Base-by-base conservation (phyloP, 1,140 invertebrate genomes). In the Homalodisca vitripennis region DNA sequence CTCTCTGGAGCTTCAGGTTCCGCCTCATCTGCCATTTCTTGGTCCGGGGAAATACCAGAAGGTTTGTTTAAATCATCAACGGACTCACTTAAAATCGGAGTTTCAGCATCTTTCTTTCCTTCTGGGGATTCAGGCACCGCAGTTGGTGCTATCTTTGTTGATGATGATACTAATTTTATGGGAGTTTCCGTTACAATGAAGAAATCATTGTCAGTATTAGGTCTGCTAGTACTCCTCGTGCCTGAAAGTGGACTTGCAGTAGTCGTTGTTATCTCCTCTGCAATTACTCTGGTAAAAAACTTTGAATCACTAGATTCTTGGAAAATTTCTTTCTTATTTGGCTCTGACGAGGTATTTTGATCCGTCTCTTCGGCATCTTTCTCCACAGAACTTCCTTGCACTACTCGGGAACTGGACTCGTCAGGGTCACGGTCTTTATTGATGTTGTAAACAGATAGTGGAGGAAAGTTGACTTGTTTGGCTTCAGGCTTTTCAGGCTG, bases 1-100 rank as follows among this genome's bases (percentile, higher is more conserved):
- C 76, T 75, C 67, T 76, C 74, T 10, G 75, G 76, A 29, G 67
- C 65, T 24, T 75, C 73, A 13, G 77, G 76, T 68, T 77, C 75
- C 6, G 72, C 71, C 30, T 75, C 75, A 13, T 74, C 30, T 10
- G 29, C 64, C 30, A 51, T 60, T 41, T 65, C 69, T 14, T 71
- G 48, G 55, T 74, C 71, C 20, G 48, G 65, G 20, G 46, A 26
- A 13, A 30, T 10, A 20, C 48, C 72, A 26, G 55, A 78, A 75
- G 17, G 78, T 77, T 24, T 62, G 67, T 41, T 14, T 57, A 31
- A 55, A 20, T 47, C n/a, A 31, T 34, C 29, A 10, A 67, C 72
- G 3, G 72, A 66, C 62, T 71, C 69, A 1, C 32, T 71, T 27
- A 22, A 20, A 17, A 13, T 12, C 14, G 2, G 29, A 22, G 1